Percentiles rank a stretch among this genome's conserved stretches.
Evolutionary conservation across 1,140 invertebrate species (phyloP).

Genomic region (Anastatus disparis): DNA sequence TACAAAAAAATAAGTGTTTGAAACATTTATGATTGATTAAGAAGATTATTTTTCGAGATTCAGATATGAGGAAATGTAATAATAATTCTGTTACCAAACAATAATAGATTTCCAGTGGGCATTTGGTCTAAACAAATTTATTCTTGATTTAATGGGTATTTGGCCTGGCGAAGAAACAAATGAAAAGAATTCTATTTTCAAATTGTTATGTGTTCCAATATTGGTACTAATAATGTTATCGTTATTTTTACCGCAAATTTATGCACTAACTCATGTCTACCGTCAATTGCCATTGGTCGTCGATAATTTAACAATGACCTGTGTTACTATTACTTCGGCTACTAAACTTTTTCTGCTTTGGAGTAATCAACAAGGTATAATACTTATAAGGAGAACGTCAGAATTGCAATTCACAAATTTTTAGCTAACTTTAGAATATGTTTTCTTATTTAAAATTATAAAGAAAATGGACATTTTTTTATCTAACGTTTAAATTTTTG

Average conservation of each 20-base stretch:
- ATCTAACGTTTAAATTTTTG: too few species aligned
- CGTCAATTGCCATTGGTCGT: constrained; percentile 11
- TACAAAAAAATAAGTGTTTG: too few species aligned
- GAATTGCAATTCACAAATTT: too few species aligned
- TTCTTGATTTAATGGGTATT: constrained; percentile 2
- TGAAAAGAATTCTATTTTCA: background rate
- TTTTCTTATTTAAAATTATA: too few species aligned
- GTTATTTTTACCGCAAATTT: constrained; percentile 22
- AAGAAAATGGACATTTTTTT: too few species aligned
- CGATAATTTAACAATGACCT: constrained; percentile 13
- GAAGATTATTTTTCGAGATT: too few species aligned
- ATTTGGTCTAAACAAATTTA: background rate
- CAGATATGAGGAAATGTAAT: too few species aligned
- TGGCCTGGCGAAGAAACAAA: constrained; percentile 11
- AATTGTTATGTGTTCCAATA: background rate
- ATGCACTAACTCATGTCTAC: background rate
- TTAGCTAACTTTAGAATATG: too few species aligned
- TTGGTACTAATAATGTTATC: background rate
- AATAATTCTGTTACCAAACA: too few species aligned
- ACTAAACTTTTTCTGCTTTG: constrained; percentile 16
- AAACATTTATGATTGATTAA: too few species aligned
- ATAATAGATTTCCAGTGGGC: constrained; percentile 17
- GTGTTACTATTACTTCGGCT: background rate
- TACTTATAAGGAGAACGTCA: too few species aligned
- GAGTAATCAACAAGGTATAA: constrained; percentile 15